These are phyloP conservation scores for Carassius auratus DNA, from an alignment of 2,113 vertebrate species.

Conservation along the genomic window DNA sequence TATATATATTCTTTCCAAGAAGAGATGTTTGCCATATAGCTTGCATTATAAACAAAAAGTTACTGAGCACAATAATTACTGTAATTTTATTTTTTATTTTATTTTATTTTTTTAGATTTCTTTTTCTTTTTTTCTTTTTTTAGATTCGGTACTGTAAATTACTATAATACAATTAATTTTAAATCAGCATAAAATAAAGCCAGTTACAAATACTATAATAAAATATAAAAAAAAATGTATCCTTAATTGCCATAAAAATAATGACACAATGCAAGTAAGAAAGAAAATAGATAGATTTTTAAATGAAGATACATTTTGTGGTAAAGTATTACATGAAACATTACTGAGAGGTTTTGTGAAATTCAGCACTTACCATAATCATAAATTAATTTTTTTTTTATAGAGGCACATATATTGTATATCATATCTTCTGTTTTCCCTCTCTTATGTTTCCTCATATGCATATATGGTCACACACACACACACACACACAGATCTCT, in stretches of 20 bases:
- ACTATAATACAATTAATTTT: not conserved
- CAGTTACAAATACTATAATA: not conserved
- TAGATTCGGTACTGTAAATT: not conserved
- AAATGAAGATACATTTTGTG: not conserved
- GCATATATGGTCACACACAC: constrained; percentile 3
- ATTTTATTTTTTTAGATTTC: not conserved
- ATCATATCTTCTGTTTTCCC: not conserved
- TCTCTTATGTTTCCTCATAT: not conserved
- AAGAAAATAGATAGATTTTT: too few species aligned
- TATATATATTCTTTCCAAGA: not conserved
- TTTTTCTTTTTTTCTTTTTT: not conserved
- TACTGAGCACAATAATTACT: not conserved
- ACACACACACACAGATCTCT: constrained; percentile 20
- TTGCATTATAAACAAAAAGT: not conserved
- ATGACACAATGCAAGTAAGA: not conserved
- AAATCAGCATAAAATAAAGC: not conserved
- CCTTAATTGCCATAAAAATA: not conserved
- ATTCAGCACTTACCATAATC: not conserved
- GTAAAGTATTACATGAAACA: not conserved
- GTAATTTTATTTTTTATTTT: not conserved
- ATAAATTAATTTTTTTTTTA: not conserved
- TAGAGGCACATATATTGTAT: not conserved
- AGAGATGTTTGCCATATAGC: not conserved
- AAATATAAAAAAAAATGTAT: not conserved
- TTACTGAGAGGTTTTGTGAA: not conserved